phyloP scores from a whole-genome alignment of 2,797 vertebrate genomes.

The Helostoma temminkii region DNA sequence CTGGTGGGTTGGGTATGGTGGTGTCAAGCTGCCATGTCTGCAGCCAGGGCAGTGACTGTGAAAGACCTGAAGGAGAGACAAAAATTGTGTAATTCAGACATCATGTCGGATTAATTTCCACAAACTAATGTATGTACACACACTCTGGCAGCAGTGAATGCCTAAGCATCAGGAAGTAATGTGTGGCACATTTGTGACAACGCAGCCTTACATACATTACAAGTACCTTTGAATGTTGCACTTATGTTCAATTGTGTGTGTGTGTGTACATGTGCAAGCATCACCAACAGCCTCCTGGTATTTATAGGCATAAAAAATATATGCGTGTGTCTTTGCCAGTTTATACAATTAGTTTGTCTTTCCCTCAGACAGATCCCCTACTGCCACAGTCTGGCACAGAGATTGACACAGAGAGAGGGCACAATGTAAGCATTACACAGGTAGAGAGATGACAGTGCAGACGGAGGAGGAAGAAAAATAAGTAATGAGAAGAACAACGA shows the following conservation, averaged over 20 bases:
- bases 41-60: constrained; percentile 48
- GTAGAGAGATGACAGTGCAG: background rate
- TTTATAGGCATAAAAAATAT: constrained; percentile 58
- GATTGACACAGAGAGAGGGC: constrained; percentile 26
- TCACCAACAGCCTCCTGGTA: constrained; percentile 33
- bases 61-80: constrained; percentile 55
- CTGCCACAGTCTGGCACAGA: constrained; percentile 63
- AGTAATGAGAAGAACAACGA: background rate
- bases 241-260: background rate
- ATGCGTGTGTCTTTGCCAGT: constrained; percentile 60
- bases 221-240: constrained; percentile 10
- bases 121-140: background rate
- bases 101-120: background rate
- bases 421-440: constrained; percentile 15
- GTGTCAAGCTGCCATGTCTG: constrained; percentile 74
- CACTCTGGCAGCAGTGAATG: background rate
- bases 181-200: constrained; percentile 8
- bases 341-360: constrained; percentile 62
- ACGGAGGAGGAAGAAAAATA: background rate
- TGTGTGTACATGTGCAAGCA: background rate
- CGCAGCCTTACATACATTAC: constrained; percentile 24
- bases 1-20: constrained; percentile 56
- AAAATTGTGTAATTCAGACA: constrained; percentile 2
- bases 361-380: constrained; percentile 63
- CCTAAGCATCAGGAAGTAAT: constrained; percentile 14